Evolutionary conservation across 1,140 invertebrate genomes (phyloP).

Genomic region (Brachionus koreanus): DNA sequence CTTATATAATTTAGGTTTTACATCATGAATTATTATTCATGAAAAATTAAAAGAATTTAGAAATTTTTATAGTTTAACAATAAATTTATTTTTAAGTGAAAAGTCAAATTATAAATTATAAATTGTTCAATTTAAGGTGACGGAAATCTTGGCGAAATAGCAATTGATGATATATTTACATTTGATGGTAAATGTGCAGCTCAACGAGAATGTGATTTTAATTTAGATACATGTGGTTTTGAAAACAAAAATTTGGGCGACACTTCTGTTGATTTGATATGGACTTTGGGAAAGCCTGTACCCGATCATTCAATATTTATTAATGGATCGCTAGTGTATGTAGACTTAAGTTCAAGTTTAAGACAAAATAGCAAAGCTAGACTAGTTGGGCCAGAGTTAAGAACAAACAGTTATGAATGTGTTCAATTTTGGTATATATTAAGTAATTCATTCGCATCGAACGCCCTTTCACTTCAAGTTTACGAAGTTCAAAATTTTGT

Average conservation of each 20-base stretch:
- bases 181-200: conserved; percentile 14
- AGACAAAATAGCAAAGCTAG: conserved; percentile 11
- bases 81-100: too few relatives aligned
- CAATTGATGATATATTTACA: conserved; percentile 47
- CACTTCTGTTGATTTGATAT: not conserved
- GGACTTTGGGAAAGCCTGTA: not conserved
- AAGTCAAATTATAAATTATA: not conserved
- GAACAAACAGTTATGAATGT: conserved; percentile 4
- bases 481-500: not conserved
- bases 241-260: conserved; percentile 2
- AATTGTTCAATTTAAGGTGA: not conserved
- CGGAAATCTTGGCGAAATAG: conserved; percentile 45
- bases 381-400: not conserved
- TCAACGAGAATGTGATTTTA: conserved; percentile 51
- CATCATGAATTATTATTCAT: too few relatives aligned
- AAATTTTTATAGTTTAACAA: too few relatives aligned
- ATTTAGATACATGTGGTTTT: conserved; percentile 52
- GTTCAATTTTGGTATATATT: conserved; percentile 33
- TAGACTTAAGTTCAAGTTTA: not conserved
- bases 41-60: too few relatives aligned
- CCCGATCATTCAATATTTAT: not conserved
- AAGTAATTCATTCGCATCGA: not conserved
- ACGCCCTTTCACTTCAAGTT: not conserved
- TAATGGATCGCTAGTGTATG: not conserved
- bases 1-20: too few relatives aligned